Conservation (phyloP, 1,140 invertebrate species). For the Zeugodacus cucurbitae region DNA sequence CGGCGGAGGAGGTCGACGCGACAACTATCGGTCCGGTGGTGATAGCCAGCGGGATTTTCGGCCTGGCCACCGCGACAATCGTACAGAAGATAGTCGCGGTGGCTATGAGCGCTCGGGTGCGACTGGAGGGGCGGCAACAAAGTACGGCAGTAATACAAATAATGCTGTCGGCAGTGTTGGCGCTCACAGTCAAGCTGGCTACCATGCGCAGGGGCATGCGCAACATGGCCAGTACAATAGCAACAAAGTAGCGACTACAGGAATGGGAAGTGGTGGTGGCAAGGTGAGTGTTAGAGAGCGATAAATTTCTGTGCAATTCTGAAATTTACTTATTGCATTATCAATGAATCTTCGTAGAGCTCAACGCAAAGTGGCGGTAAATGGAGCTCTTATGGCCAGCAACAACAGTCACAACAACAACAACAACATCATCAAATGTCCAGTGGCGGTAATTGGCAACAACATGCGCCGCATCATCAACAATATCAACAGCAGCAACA, state of each 20-base stretch:
- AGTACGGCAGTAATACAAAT: conserved; percentile 49
- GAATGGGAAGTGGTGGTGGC: conserved; percentile 43
- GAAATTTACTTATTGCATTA: neutral
- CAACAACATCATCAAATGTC: conserved; percentile 52
- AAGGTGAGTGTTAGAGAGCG: neutral
- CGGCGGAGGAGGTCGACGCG: conserved; percentile 56
- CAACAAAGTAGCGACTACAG: conserved; percentile 51
- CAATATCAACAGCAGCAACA: conserved; percentile 54
- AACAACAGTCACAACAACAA: conserved; percentile 35
- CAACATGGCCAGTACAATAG: conserved; percentile 58
- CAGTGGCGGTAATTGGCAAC: conserved; percentile 50
- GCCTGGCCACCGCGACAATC: conserved; percentile 66
- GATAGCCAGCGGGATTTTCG: conserved; percentile 65
- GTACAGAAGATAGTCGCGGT: conserved; percentile 66
- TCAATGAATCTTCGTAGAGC: neutral
- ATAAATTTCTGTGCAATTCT: neutral
- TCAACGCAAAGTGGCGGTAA: conserved; percentile 52
- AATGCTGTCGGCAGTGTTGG: conserved; percentile 46
- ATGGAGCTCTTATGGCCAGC: conserved; percentile 60
- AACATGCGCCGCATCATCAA: conserved; percentile 53
- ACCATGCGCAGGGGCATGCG: conserved; percentile 45
- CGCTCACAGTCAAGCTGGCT: neutral
- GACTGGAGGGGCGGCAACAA: conserved; percentile 19
- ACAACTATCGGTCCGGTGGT: conserved; percentile 64
- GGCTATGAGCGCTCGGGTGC: conserved; percentile 64